A percentile compares a stretch with the other conserved stretches of the same genome.
Conservation (phyloP, 2,797 vertebrate genomes). For the Alca torda region DNA sequence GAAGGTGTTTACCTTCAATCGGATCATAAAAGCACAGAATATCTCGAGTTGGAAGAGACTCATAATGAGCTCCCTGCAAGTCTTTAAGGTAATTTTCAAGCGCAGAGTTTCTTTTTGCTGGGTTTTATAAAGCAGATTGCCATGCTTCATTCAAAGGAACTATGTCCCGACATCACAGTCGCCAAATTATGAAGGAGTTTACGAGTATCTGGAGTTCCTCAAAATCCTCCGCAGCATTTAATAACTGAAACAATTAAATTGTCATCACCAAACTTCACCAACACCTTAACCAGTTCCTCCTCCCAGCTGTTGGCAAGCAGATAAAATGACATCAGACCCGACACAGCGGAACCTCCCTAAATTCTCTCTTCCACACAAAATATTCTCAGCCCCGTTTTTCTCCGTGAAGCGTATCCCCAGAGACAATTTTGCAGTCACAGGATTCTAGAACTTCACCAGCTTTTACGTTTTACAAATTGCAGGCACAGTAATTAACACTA, state of each 20-base stretch:
- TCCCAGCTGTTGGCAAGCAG: not conserved
- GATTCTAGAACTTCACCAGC: not conserved
- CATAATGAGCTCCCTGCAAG: accelerated
- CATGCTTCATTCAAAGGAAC: accelerated
- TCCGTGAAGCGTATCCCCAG: not conserved
- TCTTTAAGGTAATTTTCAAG: not conserved
- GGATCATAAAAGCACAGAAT: accelerated
- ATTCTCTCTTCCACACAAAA: not conserved
- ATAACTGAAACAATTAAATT: not conserved
- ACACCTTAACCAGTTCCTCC: not conserved
- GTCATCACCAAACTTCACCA: not conserved
- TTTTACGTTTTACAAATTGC: accelerated
- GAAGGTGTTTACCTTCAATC: not conserved
- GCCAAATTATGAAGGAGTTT: accelerated
- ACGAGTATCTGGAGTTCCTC: not conserved
- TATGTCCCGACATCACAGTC: accelerated
- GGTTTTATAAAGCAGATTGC: not conserved
- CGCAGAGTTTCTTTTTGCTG: not conserved
- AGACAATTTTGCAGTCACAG: not conserved
- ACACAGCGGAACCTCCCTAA: not conserved
- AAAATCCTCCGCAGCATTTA: not conserved
- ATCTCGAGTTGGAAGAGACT: not conserved
- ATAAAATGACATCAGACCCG: not conserved
- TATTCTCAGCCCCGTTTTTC: not conserved
- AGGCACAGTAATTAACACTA: not conserved